Conservation (phyloP, 92 coral and sea anemone genomes). For the Anthopleura xanthogrammica region DNA sequence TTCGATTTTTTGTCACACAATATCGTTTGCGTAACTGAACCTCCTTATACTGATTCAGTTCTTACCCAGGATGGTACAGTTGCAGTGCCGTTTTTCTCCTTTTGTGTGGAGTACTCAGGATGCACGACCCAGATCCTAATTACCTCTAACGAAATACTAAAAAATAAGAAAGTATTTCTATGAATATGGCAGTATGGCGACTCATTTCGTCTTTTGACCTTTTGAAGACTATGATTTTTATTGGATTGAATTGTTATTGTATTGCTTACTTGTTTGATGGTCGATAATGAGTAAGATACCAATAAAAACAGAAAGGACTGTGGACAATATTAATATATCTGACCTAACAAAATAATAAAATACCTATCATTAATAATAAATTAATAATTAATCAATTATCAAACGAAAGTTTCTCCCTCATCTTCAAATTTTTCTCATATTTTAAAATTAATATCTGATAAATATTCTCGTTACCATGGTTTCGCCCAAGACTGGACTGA, state of each 20-base stretch:
- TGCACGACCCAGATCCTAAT: constrained; percentile 61
- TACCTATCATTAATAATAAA: neutral
- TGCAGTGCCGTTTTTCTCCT: constrained; percentile 47
- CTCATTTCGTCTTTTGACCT: neutral
- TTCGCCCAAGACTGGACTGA: constrained; percentile 38
- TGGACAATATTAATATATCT: constrained; percentile 50
- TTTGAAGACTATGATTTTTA: neutral
- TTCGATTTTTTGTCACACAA: neutral
- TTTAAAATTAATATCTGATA: neutral
- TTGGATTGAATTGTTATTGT: neutral
- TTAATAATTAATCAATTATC: no score
- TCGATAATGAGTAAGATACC: constrained; percentile 51
- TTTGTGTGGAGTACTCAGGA: constrained; percentile 37
- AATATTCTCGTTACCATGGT: constrained; percentile 19
- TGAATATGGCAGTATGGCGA: neutral
- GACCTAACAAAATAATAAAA: constrained; percentile 10
- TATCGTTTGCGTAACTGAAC: neutral
- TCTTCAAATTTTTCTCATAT: neutral
- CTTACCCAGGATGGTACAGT: constrained; percentile 55
- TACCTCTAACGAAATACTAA: constrained; percentile 34
- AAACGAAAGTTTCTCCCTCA: no score
- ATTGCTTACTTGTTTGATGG: constrained; percentile 30
- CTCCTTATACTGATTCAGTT: neutral
- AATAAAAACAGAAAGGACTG: constrained; percentile 63
- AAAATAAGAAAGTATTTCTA: neutral